Evolutionary conservation across 1,140 invertebrate genomes (phyloP).

Genomic region (Cryptotermes secundus): DNA sequence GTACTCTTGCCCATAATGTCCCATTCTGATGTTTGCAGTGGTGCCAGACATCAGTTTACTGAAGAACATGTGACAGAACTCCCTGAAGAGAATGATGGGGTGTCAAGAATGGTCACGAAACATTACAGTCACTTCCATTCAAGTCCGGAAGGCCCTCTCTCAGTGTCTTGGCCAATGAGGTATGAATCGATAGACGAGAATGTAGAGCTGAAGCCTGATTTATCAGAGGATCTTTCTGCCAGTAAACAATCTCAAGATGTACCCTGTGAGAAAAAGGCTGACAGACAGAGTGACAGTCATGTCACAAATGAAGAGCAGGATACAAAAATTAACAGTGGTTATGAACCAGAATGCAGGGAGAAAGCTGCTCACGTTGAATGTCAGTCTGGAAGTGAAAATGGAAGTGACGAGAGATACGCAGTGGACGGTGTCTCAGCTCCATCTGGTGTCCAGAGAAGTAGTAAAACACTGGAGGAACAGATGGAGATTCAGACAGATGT

Average conservation of each 20-base stretch:
- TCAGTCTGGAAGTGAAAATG: neutral
- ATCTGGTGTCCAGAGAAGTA: neutral
- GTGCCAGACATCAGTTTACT: neutral
- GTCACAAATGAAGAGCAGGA: neutral
- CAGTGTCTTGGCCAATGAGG: neutral
- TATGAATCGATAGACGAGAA: conserved; percentile 35
- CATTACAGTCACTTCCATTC: neutral
- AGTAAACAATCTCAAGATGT: neutral
- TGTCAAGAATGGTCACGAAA: neutral
- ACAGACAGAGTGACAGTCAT: neutral
- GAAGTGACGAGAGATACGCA: neutral
- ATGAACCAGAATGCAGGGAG: neutral
- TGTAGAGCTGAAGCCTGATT: neutral
- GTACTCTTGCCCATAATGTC: neutral
- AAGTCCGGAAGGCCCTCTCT: conserved; percentile 17
- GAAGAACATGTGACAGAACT: neutral
- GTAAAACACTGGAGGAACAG: neutral
- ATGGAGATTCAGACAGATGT: neutral
- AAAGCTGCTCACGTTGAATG: neutral
- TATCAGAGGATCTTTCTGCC: neutral
- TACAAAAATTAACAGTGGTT: neutral
- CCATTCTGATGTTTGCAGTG: neutral
- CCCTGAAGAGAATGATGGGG: neutral
- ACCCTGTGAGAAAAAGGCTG: neutral
- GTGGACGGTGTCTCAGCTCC: neutral